Base-by-base conservation (phyloP, 2,797 vertebrate species). In the Oreochromis mossambicus region DNA sequence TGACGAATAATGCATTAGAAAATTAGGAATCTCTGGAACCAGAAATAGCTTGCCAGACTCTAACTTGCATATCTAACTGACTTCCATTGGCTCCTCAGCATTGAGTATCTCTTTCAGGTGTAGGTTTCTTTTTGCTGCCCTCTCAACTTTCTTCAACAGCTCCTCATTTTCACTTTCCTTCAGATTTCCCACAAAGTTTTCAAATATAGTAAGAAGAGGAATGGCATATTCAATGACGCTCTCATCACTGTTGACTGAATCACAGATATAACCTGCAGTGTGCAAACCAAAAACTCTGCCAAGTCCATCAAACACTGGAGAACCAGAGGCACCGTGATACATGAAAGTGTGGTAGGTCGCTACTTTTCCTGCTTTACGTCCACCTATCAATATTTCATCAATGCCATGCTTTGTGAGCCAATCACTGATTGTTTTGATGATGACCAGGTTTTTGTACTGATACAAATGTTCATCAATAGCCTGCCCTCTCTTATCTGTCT, bases 311-410 rank as follows among this genome's bases (percentile, higher is more conserved):
- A 90, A 89, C 81, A 92, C 81, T 1, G 90, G 90, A 10, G 91
- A 89, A 8, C 91, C 91, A 36, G 91, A 92, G 1, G 90, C 43
- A 9, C 87, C 85, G 0, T 85, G 61, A 61, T 78, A 87, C 92
- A 91, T 91, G 81, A 34, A 81, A 1, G 73, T 86, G 13, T 85
- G 1, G 11, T 54, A 54, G 1, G 52, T 24, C 3, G 0, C 52
- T 13, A 54, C 52, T 0, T 24, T 24, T 54, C 21, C 6, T 54
- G 21, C 52, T 54, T 54, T 54, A 54, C 0, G 0, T 2, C 51
- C 51, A 54, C 21, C 21, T 87, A 7, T 3, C 14, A 43, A 70
- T 70, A 54, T 63, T 2, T 55, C 3, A 54, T 51, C 8, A 24
- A 63, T 36, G 2, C 32, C 56, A 5, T 34, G 29, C 5, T 36